Conservation (phyloP, 2,797 vertebrate species). For the Ispidina picta region DNA sequence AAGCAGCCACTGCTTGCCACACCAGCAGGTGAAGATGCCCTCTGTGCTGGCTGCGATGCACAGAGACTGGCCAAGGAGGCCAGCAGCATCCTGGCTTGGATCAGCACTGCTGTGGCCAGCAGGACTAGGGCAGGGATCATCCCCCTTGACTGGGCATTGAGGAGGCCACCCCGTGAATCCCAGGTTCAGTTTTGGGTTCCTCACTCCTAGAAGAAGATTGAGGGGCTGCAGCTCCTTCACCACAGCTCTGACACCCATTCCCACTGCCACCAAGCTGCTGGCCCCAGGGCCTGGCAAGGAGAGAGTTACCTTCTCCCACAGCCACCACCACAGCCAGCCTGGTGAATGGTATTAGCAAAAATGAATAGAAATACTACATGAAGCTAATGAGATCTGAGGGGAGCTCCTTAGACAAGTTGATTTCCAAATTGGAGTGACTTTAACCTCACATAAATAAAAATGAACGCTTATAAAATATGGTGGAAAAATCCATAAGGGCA, state of each 20-base stretch:
- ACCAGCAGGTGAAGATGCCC: not conserved
- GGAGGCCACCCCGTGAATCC: too few relatives aligned
- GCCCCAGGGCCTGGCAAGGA: not conserved
- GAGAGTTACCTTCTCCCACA: constrained; percentile 11
- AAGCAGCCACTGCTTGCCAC: not conserved
- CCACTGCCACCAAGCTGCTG: fast-evolving
- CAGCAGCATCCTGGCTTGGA: not conserved
- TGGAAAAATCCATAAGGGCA: constrained; percentile 55
- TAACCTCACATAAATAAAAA: constrained; percentile 67
- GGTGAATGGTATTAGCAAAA: constrained; percentile 58
- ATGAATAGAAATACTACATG: constrained; percentile 59
- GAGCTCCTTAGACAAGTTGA: constrained; percentile 59
- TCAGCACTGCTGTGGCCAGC: not conserved
- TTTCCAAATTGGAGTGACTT: constrained; percentile 70
- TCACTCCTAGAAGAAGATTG: too few relatives aligned
- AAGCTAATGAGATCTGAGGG: constrained; percentile 64
- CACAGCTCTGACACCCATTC: not conserved
- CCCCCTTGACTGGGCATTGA: too few relatives aligned
- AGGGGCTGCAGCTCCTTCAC: not conserved
- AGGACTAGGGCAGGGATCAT: not conserved
- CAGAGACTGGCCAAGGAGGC: not conserved
- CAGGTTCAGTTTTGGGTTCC: too few relatives aligned
- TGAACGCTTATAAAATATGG: constrained; percentile 47
- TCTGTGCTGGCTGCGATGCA: fast-evolving
- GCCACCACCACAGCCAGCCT: not conserved